Conservation (phyloP, 2,888 invertebrate species). For the Branchipolynoe longqiensis region DNA sequence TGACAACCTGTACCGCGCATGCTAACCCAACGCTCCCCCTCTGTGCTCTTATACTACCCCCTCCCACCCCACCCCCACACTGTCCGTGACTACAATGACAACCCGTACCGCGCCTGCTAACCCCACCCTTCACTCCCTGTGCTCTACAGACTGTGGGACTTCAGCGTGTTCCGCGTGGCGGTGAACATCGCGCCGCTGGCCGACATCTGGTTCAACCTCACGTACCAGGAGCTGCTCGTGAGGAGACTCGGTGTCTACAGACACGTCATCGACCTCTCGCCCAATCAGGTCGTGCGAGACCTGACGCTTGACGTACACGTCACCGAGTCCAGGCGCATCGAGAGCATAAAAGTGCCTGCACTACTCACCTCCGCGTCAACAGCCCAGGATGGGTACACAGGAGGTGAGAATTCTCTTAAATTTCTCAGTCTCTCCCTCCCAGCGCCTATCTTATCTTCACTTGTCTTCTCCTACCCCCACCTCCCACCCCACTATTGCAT, state of each 20-base stretch:
- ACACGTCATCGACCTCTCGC: slow-evolving; percentile 87
- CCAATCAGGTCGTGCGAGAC: slow-evolving; percentile 83
- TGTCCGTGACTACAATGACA: no score
- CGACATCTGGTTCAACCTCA: slow-evolving; percentile 87
- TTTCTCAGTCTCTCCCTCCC: background rate
- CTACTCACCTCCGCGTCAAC: slow-evolving; percentile 47
- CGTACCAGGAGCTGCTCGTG: slow-evolving; percentile 87
- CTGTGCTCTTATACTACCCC: no score
- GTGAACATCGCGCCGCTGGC: slow-evolving; percentile 86
- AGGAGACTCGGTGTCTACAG: slow-evolving; percentile 86
- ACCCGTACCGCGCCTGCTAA: no score
- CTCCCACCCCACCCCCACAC: no score
- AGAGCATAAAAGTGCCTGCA: slow-evolving; percentile 16
- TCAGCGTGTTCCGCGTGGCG: slow-evolving; percentile 80
- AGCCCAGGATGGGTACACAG: slow-evolving; percentile 7
- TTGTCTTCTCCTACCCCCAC: no score
- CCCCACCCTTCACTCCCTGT: no score
- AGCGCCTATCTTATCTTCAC: background rate
- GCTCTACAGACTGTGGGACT: slow-evolving; percentile 73
- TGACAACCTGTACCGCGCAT: no score
- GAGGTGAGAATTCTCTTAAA: slow-evolving; percentile 44
- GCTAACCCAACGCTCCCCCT: no score
- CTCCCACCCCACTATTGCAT: no score
- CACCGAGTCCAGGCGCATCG: slow-evolving; percentile 41
- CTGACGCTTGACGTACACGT: slow-evolving; percentile 50